Evolutionary conservation across 2,888 invertebrate genomes (phyloP).

Genomic region (Cephus nigrinus): DNA sequence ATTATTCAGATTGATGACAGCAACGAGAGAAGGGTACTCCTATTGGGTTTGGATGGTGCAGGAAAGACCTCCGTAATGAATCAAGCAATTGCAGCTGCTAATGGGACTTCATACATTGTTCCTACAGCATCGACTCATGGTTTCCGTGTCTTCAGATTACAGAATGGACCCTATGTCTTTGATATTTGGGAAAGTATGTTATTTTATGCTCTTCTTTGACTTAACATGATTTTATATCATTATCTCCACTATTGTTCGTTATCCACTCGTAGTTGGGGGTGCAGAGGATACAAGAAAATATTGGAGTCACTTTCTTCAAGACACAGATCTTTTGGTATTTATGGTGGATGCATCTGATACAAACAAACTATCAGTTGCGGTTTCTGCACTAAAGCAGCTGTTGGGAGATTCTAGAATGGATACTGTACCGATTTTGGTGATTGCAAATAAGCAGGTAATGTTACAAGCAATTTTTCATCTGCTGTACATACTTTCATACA

Average conservation of each 20-base stretch:
- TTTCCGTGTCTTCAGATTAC: slow-evolving; percentile 57
- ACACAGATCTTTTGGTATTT: slow-evolving; percentile 64
- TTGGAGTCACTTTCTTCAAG: slow-evolving; percentile 63
- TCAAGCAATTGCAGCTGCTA: slow-evolving; percentile 52
- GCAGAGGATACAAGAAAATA: slow-evolving; percentile 55
- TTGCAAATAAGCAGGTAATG: slow-evolving; percentile 64
- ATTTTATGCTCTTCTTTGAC: not conserved
- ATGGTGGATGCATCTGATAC: slow-evolving; percentile 63
- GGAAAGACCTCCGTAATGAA: slow-evolving; percentile 64
- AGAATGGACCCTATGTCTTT: slow-evolving; percentile 49
- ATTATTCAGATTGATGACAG: slow-evolving; percentile 58
- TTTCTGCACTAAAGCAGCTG: slow-evolving; percentile 58
- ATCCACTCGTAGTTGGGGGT: slow-evolving; percentile 56
- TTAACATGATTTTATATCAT: not conserved
- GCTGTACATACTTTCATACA: not conserved
- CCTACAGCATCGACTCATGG: slow-evolving; percentile 56
- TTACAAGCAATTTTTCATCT: not conserved
- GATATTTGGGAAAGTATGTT: slow-evolving; percentile 63
- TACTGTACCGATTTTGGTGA: slow-evolving; percentile 60
- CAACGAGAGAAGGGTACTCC: slow-evolving; percentile 59
- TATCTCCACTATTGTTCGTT: not conserved
- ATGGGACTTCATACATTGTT: slow-evolving; percentile 41
- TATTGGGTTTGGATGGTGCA: slow-evolving; percentile 61
- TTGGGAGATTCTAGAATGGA: slow-evolving; percentile 62
- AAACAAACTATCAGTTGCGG: slow-evolving; percentile 54